A percentile compares a stretch with the other conserved stretches of the same genome.
These are phyloP conservation scores for Neolamprologus modestus DNA, from an alignment of 2,113 vertebrate genomes.

Conservation along the genomic window DNA sequence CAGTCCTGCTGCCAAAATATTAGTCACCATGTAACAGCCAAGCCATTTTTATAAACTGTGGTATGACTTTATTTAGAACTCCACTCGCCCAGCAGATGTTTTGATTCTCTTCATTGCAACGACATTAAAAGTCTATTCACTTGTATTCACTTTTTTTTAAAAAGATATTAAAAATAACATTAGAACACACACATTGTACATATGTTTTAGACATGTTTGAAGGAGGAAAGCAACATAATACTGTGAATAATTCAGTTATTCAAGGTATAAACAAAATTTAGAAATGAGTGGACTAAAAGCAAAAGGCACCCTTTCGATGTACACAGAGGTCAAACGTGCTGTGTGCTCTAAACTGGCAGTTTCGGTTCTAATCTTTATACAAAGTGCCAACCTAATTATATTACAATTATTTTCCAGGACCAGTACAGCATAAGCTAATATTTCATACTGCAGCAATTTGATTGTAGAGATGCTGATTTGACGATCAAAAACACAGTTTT, in stretches of 20 bases:
- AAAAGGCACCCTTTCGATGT: fast-evolving
- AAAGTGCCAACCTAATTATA: background rate
- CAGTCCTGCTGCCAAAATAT: background rate
- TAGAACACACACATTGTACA: background rate
- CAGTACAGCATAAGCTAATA: background rate
- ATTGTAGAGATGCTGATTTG: background rate
- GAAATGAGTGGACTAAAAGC: background rate
- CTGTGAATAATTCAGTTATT: background rate
- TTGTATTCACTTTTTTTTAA: background rate
- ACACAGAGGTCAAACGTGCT: background rate
- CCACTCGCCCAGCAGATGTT: background rate
- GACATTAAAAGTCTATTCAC: background rate
- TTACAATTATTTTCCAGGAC: background rate
- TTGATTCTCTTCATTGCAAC: background rate
- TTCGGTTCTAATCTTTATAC: background rate
- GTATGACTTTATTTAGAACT: background rate
- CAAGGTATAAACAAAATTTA: fast-evolving
- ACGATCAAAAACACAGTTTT: background rate
- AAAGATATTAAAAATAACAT: background rate
- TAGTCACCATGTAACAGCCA: background rate
- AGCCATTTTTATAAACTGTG: background rate
- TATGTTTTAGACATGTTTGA: background rate
- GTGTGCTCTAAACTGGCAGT: background rate
- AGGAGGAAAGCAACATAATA: background rate
- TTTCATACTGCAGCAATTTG: background rate